Conservation (phyloP, 37 sponge, comb jelly and placozoan genomes). For the Theonella swinhoei region DNA sequence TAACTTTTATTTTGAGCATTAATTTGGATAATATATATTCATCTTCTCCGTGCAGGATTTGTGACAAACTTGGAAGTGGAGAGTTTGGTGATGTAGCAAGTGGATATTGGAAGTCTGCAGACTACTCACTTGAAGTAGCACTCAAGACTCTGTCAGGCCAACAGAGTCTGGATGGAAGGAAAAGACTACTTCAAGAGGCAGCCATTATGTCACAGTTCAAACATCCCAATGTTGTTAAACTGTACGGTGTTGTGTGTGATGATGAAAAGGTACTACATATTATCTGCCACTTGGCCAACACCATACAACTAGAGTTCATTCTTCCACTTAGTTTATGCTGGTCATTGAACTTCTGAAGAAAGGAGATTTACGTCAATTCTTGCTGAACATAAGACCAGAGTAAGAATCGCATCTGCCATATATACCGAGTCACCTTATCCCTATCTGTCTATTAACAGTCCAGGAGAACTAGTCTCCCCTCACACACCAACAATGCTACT, state of each 20-base stretch:
- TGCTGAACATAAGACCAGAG: not conserved
- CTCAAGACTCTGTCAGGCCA: not conserved
- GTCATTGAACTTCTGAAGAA: not conserved
- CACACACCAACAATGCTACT: not conserved
- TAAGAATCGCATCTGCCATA: too few relatives aligned
- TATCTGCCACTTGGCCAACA: too few relatives aligned
- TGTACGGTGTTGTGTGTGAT: not conserved
- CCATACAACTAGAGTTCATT: too few relatives aligned
- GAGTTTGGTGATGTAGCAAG: not conserved
- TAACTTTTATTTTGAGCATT: too few relatives aligned
- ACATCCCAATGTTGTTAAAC: slow-evolving; percentile 2
- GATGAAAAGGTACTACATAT: not conserved
- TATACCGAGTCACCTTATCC: too few relatives aligned
- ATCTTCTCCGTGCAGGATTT: too few relatives aligned
- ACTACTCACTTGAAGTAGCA: not conserved
- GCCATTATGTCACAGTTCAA: slow-evolving; percentile 24
- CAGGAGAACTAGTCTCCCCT: not conserved
- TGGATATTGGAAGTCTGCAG: not conserved
- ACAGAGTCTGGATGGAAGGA: not conserved
- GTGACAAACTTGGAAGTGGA: slow-evolving; percentile 4
- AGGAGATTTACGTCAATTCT: not conserved
- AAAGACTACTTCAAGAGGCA: slow-evolving; percentile 5
- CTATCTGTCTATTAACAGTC: not conserved
- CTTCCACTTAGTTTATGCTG: not conserved
- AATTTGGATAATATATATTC: too few relatives aligned